phyloP scores from a whole-genome alignment of 2,797 vertebrate genomes.

The Karalla daura region DNA sequence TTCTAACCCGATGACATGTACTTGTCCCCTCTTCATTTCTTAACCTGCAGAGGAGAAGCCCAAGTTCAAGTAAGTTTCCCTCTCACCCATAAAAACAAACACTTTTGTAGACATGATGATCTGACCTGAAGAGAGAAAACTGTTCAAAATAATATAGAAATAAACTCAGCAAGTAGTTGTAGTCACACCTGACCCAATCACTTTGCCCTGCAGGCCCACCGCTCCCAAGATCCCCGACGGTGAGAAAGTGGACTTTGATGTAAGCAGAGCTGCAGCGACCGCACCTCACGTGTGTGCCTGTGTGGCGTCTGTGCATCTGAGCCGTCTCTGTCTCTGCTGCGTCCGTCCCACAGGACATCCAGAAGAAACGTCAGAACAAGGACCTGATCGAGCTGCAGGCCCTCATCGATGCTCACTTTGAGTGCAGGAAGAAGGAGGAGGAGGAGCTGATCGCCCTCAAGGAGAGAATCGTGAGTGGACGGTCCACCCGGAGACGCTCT shows the following conservation, averaged over 20 bases:
- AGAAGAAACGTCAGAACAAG: conserved; percentile 99
- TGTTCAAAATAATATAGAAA: not conserved
- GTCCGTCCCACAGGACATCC: conserved; percentile 88
- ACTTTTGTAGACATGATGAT: conserved; percentile 4
- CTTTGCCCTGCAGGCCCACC: conserved; percentile 81
- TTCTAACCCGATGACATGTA: conserved; percentile 77
- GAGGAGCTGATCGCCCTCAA: conserved; percentile 95
- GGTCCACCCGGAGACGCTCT: too few species aligned
- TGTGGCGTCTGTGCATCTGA: not conserved
- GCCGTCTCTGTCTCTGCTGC: too few species aligned
- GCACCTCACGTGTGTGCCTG: not conserved
- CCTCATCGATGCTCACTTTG: conserved; percentile 96
- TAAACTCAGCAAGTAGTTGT: too few species aligned
- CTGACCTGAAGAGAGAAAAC: not conserved
- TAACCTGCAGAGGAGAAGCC: conserved; percentile 93
- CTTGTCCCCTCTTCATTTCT: conserved; percentile 75
- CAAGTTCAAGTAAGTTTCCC: conserved; percentile 93
- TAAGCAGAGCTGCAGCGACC: conserved; percentile 77
- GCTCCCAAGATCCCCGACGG: conserved; percentile 98
- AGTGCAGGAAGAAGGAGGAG: conserved; percentile 94
- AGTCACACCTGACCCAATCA: not conserved
- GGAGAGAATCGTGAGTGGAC: conserved; percentile 92
- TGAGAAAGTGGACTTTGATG: conserved; percentile 99
- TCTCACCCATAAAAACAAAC: conserved; percentile 4
- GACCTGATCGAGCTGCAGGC: conserved; percentile 94